phyloP scores from a whole-genome alignment of 35 echinoderm and acorn worm species.

The Apostichopus californicus region DNA sequence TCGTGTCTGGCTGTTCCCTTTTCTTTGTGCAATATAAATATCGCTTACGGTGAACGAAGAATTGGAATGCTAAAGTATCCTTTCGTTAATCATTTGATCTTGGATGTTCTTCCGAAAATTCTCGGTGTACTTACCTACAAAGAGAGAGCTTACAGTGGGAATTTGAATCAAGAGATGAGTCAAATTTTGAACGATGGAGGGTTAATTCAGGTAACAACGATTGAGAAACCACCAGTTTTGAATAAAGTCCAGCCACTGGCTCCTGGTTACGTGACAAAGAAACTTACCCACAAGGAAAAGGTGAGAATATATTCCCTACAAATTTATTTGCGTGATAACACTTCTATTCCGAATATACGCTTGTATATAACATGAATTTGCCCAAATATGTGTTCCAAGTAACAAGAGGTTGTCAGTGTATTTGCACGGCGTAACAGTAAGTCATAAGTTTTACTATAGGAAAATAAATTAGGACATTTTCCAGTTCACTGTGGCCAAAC shows the following conservation, averaged over 20 bases:
- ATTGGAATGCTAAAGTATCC: slow-evolving; percentile 9
- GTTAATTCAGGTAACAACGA: too few species aligned
- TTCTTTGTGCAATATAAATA: slow-evolving; percentile 4
- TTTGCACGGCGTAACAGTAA: background rate
- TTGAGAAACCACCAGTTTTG: too few species aligned
- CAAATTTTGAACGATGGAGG: too few species aligned
- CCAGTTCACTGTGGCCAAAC: background rate
- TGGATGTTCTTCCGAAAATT: background rate
- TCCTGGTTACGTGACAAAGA: too few species aligned
- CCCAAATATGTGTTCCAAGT: background rate
- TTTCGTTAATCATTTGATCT: background rate
- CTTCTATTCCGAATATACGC: too few species aligned
- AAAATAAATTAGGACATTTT: background rate
- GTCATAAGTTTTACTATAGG: background rate
- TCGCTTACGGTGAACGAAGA: background rate
- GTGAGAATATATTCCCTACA: too few species aligned
- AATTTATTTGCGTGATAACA: too few species aligned
- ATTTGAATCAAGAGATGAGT: too few species aligned
- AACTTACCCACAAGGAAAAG: too few species aligned
- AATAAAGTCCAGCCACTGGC: too few species aligned
- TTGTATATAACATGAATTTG: too few species aligned
- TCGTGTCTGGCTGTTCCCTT: slow-evolving; percentile 3
- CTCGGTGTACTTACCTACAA: background rate
- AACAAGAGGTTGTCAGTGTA: background rate
- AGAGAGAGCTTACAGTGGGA: background rate